Evolutionary conservation across 2,797 vertebrate species (phyloP).

Genomic region (Spinus pinus): DNA sequence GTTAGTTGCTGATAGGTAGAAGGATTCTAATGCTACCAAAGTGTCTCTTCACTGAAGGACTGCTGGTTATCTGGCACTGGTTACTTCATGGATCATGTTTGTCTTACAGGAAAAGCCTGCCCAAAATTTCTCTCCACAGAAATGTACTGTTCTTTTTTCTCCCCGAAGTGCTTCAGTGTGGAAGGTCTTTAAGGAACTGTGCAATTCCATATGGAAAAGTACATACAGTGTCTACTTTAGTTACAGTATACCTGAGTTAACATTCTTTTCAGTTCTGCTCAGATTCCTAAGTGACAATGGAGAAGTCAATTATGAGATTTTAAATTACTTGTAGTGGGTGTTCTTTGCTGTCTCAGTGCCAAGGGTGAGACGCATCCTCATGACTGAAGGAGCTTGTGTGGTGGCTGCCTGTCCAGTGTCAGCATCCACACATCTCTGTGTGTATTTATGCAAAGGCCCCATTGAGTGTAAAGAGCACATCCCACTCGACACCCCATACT

Average conservation of each 20-base stretch:
- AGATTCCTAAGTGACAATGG: neutral
- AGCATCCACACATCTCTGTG: neutral
- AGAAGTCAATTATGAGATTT: neutral
- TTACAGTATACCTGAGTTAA: neutral
- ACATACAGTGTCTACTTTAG: neutral
- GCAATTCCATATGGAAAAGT: neutral
- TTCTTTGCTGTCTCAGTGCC: neutral
- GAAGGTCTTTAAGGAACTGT: neutral
- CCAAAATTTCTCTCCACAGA: neutral
- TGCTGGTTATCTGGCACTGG: neutral
- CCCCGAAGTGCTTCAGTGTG: fast-evolving
- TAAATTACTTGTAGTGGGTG: neutral
- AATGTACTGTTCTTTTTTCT: neutral
- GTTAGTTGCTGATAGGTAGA: neutral
- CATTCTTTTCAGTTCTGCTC: neutral
- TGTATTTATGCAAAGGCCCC: neutral
- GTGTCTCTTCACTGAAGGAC: neutral
- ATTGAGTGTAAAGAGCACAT: neutral
- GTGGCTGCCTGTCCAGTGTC: neutral
- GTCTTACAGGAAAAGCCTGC: neutral
- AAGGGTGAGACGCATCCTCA: neutral
- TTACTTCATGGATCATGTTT: neutral
- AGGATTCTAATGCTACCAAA: neutral
- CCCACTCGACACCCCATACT: fast-evolving
- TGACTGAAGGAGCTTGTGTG: neutral